Percentiles rank a stretch among this genome's conserved stretches.
These are phyloP conservation scores for Oxycera nigricornis DNA, from an alignment of 2,888 invertebrate genomes.

Conservation along the genomic window DNA sequence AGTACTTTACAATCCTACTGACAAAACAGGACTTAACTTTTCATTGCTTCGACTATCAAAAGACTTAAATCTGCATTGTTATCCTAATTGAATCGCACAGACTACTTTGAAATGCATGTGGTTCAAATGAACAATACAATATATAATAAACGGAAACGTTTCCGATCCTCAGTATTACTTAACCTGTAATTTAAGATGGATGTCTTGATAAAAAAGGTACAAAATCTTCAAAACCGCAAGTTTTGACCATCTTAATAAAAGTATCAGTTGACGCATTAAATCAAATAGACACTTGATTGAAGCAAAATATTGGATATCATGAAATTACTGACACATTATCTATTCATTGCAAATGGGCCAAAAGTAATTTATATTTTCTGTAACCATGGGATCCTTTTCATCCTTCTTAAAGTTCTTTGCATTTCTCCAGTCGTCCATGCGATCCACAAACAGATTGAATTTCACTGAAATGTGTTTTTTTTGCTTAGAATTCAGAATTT, in stretches of 20 bases:
- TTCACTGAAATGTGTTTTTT: constrained; percentile 18
- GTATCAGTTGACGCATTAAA: background rate
- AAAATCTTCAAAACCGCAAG: too few species aligned
- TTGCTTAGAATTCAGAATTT: constrained; percentile 19
- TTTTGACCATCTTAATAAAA: background rate
- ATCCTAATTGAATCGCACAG: too few species aligned
- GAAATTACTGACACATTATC: background rate
- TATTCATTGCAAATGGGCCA: constrained; percentile 7
- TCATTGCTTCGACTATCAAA: too few species aligned
- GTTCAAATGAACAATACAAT: too few species aligned
- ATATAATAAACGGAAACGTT: too few species aligned
- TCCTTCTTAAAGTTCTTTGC: background rate
- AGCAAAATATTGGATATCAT: constrained; percentile 1
- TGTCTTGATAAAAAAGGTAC: too few species aligned
- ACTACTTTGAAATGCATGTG: too few species aligned
- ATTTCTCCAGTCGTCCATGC: background rate
- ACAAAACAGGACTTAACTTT: too few species aligned
- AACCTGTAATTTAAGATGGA: too few species aligned
- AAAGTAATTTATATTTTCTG: constrained; percentile 23
- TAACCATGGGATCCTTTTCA: background rate
- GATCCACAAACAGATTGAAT: constrained; percentile 24
- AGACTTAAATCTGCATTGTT: too few species aligned
- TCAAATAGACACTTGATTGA: background rate
- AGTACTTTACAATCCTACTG: too few species aligned
- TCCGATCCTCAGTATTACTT: too few species aligned